phyloP scores from a whole-genome alignment of 1,140 invertebrate species.

The Eumaeus atala region DNA sequence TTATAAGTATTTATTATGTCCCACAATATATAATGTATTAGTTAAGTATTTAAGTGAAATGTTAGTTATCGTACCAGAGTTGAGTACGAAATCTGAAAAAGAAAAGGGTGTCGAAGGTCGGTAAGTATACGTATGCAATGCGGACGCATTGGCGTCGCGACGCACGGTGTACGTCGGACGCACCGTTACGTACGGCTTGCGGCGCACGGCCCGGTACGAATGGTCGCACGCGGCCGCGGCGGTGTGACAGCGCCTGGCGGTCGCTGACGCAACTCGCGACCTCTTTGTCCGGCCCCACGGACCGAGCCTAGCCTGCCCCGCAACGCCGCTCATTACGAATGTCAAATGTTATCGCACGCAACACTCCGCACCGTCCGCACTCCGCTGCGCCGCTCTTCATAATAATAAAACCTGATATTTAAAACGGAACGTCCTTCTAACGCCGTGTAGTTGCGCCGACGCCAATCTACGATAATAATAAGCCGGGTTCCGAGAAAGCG shows the following conservation, averaged over 20 bases:
- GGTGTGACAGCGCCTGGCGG: slow-evolving; percentile 11
- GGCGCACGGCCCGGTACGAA: slow-evolving; percentile 15
- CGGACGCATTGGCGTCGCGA: slow-evolving; percentile 30
- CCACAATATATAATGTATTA: too few relatives aligned
- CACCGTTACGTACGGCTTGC: not conserved
- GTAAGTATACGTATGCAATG: slow-evolving; percentile 46
- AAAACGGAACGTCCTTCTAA: slow-evolving; percentile 75
- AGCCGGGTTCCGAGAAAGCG: slow-evolving; percentile 52
- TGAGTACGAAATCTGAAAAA: slow-evolving; percentile 36
- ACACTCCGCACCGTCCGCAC: slow-evolving; percentile 64
- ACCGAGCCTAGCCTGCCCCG: slow-evolving; percentile 44
- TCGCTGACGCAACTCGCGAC: slow-evolving; percentile 66
- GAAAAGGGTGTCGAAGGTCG: slow-evolving; percentile 46
- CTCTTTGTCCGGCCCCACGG: slow-evolving; percentile 64
- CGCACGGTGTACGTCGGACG: slow-evolving; percentile 8
- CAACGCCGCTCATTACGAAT: slow-evolving; percentile 64
- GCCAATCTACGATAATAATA: slow-evolving; percentile 75
- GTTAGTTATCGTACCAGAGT: slow-evolving; percentile 5
- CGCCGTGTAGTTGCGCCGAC: slow-evolving; percentile 74
- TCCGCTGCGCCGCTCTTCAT: slow-evolving; percentile 71
- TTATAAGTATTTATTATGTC: too few relatives aligned
- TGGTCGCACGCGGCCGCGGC: slow-evolving; percentile 4
- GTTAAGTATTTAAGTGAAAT: not conserved
- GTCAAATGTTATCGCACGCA: slow-evolving; percentile 73
- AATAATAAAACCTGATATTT: slow-evolving; percentile 75